Base-by-base conservation (phyloP, 2,113 vertebrate genomes). In the Psittacus erithacus region DNA sequence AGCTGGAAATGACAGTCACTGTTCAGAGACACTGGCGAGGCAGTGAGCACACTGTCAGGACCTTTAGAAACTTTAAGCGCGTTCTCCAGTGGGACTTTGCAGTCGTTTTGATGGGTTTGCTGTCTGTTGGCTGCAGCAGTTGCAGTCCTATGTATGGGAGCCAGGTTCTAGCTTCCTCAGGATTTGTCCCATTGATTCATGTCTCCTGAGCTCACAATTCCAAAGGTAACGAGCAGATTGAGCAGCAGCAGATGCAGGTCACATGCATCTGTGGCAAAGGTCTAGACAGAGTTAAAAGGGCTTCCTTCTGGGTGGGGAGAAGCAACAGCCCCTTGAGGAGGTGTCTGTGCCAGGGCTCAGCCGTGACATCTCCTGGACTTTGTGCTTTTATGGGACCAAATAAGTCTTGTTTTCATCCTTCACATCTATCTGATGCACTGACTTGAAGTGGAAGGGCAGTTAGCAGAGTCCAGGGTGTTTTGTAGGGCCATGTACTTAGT, bases 191-290 rank as follows among this genome's bases (percentile, higher is more conserved):
- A 15, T 49, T 63, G 39, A 23, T 53, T 71, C 17, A 1, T 19
- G 10, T 88, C 46, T 82, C 43, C 5, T 11, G 64, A 53, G 29
- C n/a, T 81, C 1, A 0, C 0, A 0, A 7, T 68, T 73, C 46
- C 17, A 33, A 20, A 70, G 44, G 41, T 75, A 64, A 20, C 20
- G 24, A 57, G 81, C 55, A 65, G 73, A 17, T 4, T 4, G 2
- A 50, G 43, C 9, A n/a, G 20, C 17, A 29, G 16, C 59, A 68
- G 29, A 20, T 7, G 6, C 6, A 31, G n/a, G 35, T 71, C 39
- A 63, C 11, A 3, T 35, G 57, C 7, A 4, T 0, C 0, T 13
- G 52, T 47, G 31, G 33, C 39, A 57, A 44, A 31, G 27, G 17
- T 19, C 3, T 2, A 31, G 24, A 3, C 33, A 57, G 71, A 25